Base-by-base conservation (phyloP, 1,140 invertebrate genomes). In the Fopius arisanus region DNA sequence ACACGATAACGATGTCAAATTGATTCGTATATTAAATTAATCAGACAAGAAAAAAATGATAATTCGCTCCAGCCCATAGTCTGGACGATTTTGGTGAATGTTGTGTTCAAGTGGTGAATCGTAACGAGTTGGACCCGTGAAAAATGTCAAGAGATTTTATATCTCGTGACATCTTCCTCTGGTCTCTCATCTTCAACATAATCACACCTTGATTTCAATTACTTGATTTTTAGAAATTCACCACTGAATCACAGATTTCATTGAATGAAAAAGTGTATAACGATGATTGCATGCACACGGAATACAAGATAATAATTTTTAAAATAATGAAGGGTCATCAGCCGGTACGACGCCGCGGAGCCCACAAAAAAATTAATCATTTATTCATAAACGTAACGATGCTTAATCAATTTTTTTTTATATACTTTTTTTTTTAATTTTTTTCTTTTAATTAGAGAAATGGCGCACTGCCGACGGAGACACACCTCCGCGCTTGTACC, bases 401-500 rank as follows among this genome's bases (percentile, higher is more conserved):
- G 76, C 79, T 80, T 80, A 78, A 75, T 67, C 75, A 70, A 72
- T 75, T 67, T 66, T 70, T 68, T 43, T 54, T 37, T 62, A 69
- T 40, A 62, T 62, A 48, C 66, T 71, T 62, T 67, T 2, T 75
- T 43, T 51, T 74, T 71, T 74, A n/a, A n/a, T 70, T 65, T 72
- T 79, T 77, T 77, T 78, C 79, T 73, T 79, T 78, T 77, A 66
- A 73, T 71, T 79, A 78, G 78, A 80, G 77, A 81, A 79, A 78
- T 83, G 77, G 72, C 71, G 83, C 80, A 81, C 77, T 77, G 79
- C 73, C 77, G 78, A 76, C 77, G 80, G 78, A 81, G 78, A 83
- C 79, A 81, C 14, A 79, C 79, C 79, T 84, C 77, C 80, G 79
- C 80, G 79, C 77, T 78, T 83, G 82, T 79, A 82, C 80, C 78